Conservation (phyloP, 2,888 invertebrate genomes). For the Pelosia muscerda region DNA sequence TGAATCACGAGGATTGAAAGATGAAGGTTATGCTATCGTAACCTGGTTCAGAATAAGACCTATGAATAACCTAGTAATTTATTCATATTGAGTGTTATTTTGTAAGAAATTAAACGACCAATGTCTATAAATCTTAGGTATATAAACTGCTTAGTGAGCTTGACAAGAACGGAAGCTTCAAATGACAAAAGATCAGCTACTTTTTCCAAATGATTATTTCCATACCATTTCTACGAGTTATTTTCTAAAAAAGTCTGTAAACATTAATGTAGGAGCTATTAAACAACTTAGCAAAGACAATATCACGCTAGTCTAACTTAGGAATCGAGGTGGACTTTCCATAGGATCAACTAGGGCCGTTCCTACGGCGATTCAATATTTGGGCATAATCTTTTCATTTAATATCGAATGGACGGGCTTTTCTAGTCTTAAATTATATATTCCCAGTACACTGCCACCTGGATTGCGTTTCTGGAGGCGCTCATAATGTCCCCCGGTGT, state of each 20-base stretch:
- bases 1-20: slow-evolving; percentile 1
- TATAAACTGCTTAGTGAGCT: too few species aligned
- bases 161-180: background rate
- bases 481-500: too few species aligned
- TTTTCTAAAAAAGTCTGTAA: background rate
- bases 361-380: background rate
- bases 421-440: too few species aligned
- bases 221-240: background rate
- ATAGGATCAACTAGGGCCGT: background rate
- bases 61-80: too few species aligned
- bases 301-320: too few species aligned
- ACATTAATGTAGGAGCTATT: background rate
- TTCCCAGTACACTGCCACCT: too few species aligned
- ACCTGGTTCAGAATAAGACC: background rate
- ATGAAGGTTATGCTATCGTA: background rate
- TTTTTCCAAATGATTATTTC: background rate
- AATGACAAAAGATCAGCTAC: background rate
- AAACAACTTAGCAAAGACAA: background rate
- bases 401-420: too few species aligned
- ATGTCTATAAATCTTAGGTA: background rate
- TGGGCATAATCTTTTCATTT: background rate
- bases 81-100: background rate
- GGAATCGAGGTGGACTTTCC: background rate
- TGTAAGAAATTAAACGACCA: background rate
- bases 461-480: too few species aligned